These are phyloP conservation scores for Podotricha telesiphe DNA, from an alignment of 2,888 invertebrate species.

Conservation along the genomic window DNA sequence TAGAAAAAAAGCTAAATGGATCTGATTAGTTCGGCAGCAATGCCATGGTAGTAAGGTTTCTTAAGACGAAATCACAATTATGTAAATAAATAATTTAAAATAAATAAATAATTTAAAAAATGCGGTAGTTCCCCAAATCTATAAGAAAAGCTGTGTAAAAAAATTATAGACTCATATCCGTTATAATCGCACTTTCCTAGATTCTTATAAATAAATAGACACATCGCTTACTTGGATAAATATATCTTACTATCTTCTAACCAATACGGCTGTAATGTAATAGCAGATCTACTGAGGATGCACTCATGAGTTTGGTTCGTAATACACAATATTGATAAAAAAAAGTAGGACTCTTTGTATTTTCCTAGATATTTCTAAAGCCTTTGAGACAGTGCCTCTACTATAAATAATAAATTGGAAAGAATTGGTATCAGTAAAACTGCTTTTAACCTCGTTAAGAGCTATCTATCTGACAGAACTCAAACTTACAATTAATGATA, in stretches of 20 bases:
- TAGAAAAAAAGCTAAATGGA: no score
- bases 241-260: not conserved
- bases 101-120: no score
- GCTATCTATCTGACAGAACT: no score
- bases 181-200: no score
- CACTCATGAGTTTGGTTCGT: not conserved
- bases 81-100: no score
- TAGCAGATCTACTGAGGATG: not conserved
- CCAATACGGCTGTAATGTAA: not conserved
- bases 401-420: not conserved
- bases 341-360: not conserved
- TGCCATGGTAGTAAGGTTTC: no score
- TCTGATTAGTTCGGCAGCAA: no score
- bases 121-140: not conserved
- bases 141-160: not conserved
- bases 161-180: not conserved
- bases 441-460: not conserved
- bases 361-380: not conserved
- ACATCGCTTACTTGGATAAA: no score
- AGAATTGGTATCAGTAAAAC: not conserved
- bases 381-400: not conserved
- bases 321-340: not conserved
- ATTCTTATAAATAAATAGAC: not conserved
- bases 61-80: no score
- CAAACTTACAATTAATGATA: not conserved